Conservation (phyloP, 1,140 invertebrate species). For the Octopus bimaculoides region DNA sequence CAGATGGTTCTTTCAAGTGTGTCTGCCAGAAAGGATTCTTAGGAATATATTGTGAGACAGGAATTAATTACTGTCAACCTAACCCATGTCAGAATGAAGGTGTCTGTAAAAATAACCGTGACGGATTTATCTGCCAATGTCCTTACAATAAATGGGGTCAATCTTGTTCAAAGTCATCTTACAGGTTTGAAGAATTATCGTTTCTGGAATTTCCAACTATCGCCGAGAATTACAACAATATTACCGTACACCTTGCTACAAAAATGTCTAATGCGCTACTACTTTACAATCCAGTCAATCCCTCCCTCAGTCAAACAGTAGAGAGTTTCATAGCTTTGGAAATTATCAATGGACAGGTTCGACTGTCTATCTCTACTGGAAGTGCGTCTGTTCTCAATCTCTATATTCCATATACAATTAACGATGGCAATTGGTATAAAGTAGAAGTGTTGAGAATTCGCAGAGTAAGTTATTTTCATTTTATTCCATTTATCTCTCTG, state of each 20-base stretch:
- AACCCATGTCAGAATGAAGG: conserved; percentile 58
- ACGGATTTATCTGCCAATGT: conserved; percentile 69
- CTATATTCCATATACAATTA: background rate
- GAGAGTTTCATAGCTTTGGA: conserved; percentile 7
- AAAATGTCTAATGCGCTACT: conserved; percentile 81
- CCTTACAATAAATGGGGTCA: conserved; percentile 76
- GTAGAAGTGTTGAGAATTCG: background rate
- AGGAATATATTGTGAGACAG: conserved; percentile 71
- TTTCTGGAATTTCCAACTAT: conserved; percentile 84
- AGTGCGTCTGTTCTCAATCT: background rate
- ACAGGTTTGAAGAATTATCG: conserved; percentile 83
- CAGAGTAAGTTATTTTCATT: background rate
- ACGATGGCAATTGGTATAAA: conserved; percentile 10
- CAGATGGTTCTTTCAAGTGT: conserved; percentile 68
- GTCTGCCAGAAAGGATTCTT: conserved; percentile 84
- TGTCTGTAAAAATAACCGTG: conserved; percentile 75
- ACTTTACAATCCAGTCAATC: conserved; percentile 80
- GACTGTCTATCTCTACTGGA: background rate
- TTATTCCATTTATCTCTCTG: background rate
- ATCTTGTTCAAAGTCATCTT: conserved; percentile 85
- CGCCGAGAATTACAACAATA: conserved; percentile 84
- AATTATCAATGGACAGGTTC: background rate
- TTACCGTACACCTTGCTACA: conserved; percentile 78
- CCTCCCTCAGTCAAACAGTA: background rate
- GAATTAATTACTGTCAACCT: conserved; percentile 33